Base-by-base conservation (phyloP, 1,140 invertebrate species). In the Zelostemma sp. region DNA sequence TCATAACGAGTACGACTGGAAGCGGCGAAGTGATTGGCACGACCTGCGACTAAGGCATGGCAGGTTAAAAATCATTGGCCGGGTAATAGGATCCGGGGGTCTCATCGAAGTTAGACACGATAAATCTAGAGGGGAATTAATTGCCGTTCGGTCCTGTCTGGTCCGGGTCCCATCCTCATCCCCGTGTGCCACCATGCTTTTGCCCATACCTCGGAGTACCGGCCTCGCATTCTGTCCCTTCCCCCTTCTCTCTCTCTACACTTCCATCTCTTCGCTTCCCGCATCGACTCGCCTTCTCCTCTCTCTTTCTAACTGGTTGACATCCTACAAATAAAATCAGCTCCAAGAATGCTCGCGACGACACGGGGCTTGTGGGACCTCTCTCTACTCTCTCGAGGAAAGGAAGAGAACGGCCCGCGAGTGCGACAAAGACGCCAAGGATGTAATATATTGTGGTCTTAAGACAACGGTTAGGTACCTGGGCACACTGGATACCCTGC, bases 261-360 rank as follows among this genome's bases (percentile, higher is more conserved):
- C 9, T 63, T 51, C 28, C 38, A 41, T 56, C 57, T 57, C 38
- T 51, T 48, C 58, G 18, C 16, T 47, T 51, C 45, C 41, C 31
- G 14, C 35, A 38, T 9, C 17, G n/a, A 9, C 16, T 55, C 17
- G 18, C 18, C 40, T n/a, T n/a, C n/a, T 35, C 41, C 47, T 15
- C 43, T 58, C 49, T 68, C 66, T 25, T 45, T 63, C 54, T 68
- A 69, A 69, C 66, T 55, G 46, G 66, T 69, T 83, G 81, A 83
- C 81, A 80, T 81, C 79, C 79, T 81, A 83, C 81, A 83, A 81
- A 83, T 83, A 83, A 83, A 83, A 83, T 83, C 81, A 81, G 76
- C 80, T 81, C 73, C 71, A 80, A 76, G 80, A 83, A 83, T 83
- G 77, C 78, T 61, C 72, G 78, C 80, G 76, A 83, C 80, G 79